Percentiles rank a stretch among this genome's conserved stretches.
Conservation (phyloP, 2,113 vertebrate genomes). For the Sceloporus undulatus region DNA sequence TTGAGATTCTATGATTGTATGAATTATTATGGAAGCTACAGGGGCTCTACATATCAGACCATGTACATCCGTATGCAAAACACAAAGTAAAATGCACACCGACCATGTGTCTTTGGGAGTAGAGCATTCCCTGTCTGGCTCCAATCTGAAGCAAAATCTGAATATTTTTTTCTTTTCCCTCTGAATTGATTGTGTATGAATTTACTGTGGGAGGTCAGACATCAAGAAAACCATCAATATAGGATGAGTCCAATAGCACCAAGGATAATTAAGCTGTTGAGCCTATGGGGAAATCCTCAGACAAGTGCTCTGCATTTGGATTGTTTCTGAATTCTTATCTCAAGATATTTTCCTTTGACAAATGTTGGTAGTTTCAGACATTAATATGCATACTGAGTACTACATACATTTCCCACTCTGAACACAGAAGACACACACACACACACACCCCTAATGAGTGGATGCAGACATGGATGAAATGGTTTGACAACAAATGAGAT, state of each 20-base stretch:
- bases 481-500: not conserved
- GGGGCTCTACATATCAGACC: not conserved
- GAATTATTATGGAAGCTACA: not conserved
- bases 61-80: not conserved
- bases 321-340: not conserved
- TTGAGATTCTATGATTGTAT: not conserved
- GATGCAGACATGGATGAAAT: not conserved
- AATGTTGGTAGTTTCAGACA: not conserved
- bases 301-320: not conserved
- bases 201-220: not conserved
- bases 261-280: not conserved
- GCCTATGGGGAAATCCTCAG: not conserved
- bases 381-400: not conserved
- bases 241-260: not conserved
- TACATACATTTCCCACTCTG: not conserved
- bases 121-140: not conserved
- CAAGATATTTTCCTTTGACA: not conserved
- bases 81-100: too few relatives aligned
- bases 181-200: not conserved
- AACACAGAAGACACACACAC: too few relatives aligned
- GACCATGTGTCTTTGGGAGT: not conserved
- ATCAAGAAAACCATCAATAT: slow-evolving; percentile 6
- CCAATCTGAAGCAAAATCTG: not conserved
- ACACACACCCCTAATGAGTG: not conserved
- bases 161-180: not conserved